Conservation (phyloP, 2,113 vertebrate genomes). For the Cebus imitator region DNA sequence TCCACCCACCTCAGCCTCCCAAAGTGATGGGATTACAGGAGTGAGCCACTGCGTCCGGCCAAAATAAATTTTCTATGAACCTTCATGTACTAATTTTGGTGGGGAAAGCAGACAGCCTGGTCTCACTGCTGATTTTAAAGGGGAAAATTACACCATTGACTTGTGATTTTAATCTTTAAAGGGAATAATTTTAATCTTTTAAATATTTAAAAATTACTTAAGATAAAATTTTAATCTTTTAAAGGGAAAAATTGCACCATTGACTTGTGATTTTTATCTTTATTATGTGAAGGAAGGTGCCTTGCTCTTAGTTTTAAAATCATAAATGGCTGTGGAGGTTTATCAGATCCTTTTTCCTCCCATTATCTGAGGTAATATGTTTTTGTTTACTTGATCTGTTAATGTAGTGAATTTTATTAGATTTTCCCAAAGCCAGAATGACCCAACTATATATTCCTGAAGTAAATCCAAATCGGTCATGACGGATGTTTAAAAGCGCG, state of each 20-base stretch:
- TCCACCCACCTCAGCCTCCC: too few relatives aligned
- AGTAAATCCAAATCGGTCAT: background rate
- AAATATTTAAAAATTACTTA: too few relatives aligned
- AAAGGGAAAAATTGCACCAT: rapidly evolving
- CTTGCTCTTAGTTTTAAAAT: background rate
- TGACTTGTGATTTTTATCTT: background rate
- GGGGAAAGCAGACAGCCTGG: background rate
- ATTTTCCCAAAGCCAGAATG: background rate
- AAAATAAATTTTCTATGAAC: background rate
- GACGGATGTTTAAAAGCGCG: background rate
- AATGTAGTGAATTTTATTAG: background rate
- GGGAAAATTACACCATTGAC: rapidly evolving
- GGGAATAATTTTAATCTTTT: too few relatives aligned
- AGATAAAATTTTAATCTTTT: too few relatives aligned
- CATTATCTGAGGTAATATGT: background rate
- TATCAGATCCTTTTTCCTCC: background rate
- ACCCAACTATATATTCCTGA: background rate
- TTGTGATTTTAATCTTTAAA: rapidly evolving
- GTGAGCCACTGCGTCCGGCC: too few relatives aligned
- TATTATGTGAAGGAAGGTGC: background rate
- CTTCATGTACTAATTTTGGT: rapidly evolving
- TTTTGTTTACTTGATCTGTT: background rate
- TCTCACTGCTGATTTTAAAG: background rate
- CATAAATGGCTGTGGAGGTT: background rate
- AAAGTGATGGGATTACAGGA: too few relatives aligned